Percentiles rank a stretch among this genome's conserved stretches.
Evolutionary conservation across 2,113 vertebrate genomes (phyloP).

Genomic region (Leiothrix lutea): DNA sequence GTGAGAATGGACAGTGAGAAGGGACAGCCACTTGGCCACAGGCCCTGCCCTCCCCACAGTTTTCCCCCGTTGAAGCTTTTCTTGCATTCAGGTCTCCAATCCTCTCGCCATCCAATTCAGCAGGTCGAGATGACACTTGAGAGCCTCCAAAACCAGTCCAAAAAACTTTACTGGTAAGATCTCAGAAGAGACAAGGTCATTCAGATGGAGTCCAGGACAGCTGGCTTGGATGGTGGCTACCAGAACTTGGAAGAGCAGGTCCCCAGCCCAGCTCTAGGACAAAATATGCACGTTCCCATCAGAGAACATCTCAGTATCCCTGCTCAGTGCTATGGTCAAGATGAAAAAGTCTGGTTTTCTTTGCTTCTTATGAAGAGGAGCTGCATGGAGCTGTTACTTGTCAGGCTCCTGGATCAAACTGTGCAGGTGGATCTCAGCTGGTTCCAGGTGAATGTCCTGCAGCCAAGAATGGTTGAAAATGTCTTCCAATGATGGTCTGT

Average conservation of each 20-base stretch:
- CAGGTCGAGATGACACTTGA: constrained; percentile 20
- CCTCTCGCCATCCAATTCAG: neutral
- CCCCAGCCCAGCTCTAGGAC: constrained; percentile 50
- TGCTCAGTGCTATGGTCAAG: neutral
- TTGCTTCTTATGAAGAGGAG: neutral
- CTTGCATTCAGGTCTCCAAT: neutral
- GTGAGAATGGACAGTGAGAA: constrained; percentile 32
- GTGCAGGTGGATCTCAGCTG: constrained; percentile 86
- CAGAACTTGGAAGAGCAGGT: neutral
- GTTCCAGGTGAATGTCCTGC: constrained; percentile 79
- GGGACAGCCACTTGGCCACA: neutral
- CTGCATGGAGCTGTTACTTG: constrained; percentile 52
- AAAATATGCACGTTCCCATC: constrained; percentile 26
- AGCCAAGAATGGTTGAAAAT: constrained; percentile 92
- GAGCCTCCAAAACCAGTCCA: neutral
- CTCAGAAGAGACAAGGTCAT: neutral
- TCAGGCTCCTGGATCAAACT: constrained; percentile 82
- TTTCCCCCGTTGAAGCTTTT: neutral
- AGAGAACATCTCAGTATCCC: constrained; percentile 61
- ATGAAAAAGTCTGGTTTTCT: neutral
- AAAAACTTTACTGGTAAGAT: neutral
- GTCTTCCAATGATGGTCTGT: constrained; percentile 91
- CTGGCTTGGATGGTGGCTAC: neutral
- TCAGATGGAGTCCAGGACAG: neutral
- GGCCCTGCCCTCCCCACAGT: constrained; percentile 1